Conservation (phyloP, 1,140 invertebrate genomes). For the silkworm (Bombyx mori) region ASM3026992v2 NC_085130.1:17713501-17714000, state of each 20-base stretch:
- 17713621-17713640: slow-evolving; percentile 53
- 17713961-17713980: slow-evolving; percentile 34
- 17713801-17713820: slow-evolving; percentile 48
- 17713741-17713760: slow-evolving; percentile 30
- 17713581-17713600: slow-evolving; percentile 46
- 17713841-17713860: slow-evolving; percentile 47
- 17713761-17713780: slow-evolving; percentile 29
- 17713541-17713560: slow-evolving; percentile 41
- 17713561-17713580: slow-evolving; percentile 46
- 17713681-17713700: slow-evolving; percentile 32
- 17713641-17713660: slow-evolving; percentile 40
- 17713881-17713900: slow-evolving; percentile 32
- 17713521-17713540: slow-evolving; percentile 47
- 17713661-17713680: slow-evolving; percentile 42
- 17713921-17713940: slow-evolving; percentile 34
- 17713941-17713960: slow-evolving; percentile 22
- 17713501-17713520: slow-evolving; percentile 51
- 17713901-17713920: slow-evolving; percentile 34
- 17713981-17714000: slow-evolving; percentile 29
- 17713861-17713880: slow-evolving; percentile 62
- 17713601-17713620: slow-evolving; percentile 46
- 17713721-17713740: slow-evolving; percentile 29
- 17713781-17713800: slow-evolving; percentile 44
- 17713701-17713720: slow-evolving; percentile 31
- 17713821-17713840: slow-evolving; percentile 46